A percentile compares a stretch with the other conserved stretches of the same genome.
These are phyloP conservation scores for Sylvia atricapilla DNA, from an alignment of 2,113 vertebrate species.

Conservation along the genomic window DNA sequence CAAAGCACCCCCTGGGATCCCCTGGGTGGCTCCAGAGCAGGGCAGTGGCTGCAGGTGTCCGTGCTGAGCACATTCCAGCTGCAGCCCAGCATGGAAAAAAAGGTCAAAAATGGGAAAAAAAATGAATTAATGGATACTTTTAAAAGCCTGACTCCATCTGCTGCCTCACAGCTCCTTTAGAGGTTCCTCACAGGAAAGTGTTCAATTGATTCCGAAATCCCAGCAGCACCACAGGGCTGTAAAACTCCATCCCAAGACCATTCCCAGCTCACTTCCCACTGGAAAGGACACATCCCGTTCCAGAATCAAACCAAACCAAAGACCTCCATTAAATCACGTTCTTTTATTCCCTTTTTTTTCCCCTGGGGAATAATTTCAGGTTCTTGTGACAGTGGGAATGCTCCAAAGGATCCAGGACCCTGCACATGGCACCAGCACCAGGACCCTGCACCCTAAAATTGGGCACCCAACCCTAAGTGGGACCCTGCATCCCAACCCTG, in stretches of 20 bases:
- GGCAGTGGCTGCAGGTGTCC: background rate
- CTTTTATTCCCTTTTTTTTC: background rate
- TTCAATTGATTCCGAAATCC: background rate
- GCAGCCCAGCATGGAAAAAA: background rate
- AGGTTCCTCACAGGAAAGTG: background rate
- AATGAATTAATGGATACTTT: background rate
- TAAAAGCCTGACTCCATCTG: background rate
- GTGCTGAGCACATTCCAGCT: background rate
- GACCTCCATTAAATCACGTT: background rate
- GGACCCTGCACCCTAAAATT: background rate
- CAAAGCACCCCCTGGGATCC: background rate
- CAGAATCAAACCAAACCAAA: background rate
- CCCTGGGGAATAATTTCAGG: background rate
- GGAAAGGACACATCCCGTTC: background rate
- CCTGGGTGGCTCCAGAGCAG: background rate
- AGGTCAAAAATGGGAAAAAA: background rate
- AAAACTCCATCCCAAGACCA: background rate
- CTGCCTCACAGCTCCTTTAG: background rate
- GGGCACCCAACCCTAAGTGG: background rate
- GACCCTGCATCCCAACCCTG: background rate
- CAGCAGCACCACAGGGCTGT: rapidly evolving
- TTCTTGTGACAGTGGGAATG: background rate
- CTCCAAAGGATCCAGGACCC: background rate
- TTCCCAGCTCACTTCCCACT: background rate
- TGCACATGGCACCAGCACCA: background rate